These are phyloP conservation scores for Drosophila dives DNA, from an alignment of 2,888 invertebrate genomes.

Conservation along the genomic window DNA sequence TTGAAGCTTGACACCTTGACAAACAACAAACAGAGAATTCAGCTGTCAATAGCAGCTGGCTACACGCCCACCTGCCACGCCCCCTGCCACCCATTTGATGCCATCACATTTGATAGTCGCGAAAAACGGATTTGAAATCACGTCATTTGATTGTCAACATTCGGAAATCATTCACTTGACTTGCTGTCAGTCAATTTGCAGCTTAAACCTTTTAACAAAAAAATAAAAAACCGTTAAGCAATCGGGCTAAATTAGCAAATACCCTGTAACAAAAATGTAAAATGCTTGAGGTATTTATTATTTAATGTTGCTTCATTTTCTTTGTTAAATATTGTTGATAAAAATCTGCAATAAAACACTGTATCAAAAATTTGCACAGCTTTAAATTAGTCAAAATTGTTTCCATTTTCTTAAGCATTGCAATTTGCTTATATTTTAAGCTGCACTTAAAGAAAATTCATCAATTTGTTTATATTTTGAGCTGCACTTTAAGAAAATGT, in stretches of 20 bases:
- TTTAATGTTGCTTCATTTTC: not conserved
- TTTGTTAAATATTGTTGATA: not conserved
- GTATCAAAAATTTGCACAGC: not conserved
- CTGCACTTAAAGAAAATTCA: no score
- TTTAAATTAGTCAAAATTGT: not conserved
- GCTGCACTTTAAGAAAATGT: no score
- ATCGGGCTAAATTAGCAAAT: not conserved
- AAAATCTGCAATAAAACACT: no score
- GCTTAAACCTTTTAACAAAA: constrained; percentile 1
- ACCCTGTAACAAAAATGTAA: not conserved
- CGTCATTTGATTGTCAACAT: constrained; percentile 54
- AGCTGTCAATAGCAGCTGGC: constrained; percentile 72
- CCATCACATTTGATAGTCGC: constrained; percentile 31
- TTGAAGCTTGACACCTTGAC: constrained; percentile 32
- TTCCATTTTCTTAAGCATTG: not conserved
- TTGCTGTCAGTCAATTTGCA: constrained; percentile 22
- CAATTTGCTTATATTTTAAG: no score
- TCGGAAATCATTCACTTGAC: constrained; percentile 45
- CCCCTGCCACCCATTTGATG: not conserved
- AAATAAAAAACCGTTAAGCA: not conserved
- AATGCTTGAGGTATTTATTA: not conserved
- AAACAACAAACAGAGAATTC: constrained; percentile 36
- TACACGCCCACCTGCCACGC: not conserved
- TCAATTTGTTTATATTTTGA: no score
- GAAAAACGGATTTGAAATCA: constrained; percentile 32